These are phyloP conservation scores for Tauraco hartlaubi DNA, from an alignment of 2,797 vertebrate genomes.

Conservation along the genomic window DNA sequence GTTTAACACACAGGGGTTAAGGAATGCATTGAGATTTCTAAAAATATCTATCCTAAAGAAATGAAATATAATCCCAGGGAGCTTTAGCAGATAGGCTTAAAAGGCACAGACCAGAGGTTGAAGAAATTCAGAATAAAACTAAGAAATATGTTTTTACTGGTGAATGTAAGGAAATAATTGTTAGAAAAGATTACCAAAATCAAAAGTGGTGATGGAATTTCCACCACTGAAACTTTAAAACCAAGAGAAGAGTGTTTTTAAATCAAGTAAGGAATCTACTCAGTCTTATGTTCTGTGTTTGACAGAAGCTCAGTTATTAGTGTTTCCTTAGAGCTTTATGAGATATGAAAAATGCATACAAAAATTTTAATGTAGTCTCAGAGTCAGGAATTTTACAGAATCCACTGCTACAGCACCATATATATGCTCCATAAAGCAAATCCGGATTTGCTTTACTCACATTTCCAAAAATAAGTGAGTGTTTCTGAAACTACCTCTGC, in stretches of 20 bases:
- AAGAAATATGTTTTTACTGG: not conserved
- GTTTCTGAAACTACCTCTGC: not conserved
- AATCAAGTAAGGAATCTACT: not conserved
- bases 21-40: not conserved
- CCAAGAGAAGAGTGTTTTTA: not conserved
- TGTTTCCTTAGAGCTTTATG: not conserved
- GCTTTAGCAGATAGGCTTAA: not conserved
- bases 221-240: not conserved
- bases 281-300: not conserved
- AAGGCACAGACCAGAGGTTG: not conserved
- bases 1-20: not conserved
- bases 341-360: not conserved
- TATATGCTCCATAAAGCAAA: accelerated
- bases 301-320: not conserved
- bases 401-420: accelerated
- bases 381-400: not conserved
- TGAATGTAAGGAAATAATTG: not conserved
- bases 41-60: not conserved
- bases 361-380: accelerated
- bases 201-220: not conserved
- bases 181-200: not conserved
- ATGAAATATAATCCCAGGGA: not conserved
- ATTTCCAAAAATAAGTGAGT: not conserved
- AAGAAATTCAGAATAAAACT: not conserved
- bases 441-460: not conserved